Percentiles rank a stretch among this genome's conserved stretches.
Conservation (phyloP, 1,140 invertebrate genomes). For the Akabosia matsudoensis region DNA sequence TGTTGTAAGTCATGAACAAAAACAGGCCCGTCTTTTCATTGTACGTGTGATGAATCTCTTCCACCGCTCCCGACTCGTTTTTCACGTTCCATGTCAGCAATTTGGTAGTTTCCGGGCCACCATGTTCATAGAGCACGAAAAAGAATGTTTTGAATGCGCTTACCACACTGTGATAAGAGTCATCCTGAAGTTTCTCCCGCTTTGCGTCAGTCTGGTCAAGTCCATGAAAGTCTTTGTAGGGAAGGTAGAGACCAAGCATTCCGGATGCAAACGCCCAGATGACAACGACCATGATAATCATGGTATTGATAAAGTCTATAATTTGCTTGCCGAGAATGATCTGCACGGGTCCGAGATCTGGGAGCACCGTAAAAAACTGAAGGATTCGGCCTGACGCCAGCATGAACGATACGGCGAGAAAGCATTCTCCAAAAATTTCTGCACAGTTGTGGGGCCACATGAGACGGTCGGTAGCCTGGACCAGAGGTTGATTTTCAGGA, state of each 20-base stretch:
- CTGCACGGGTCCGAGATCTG: background rate
- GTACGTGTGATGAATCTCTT: conserved; percentile 12
- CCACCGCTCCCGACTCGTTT: background rate
- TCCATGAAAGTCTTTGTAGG: background rate
- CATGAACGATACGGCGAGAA: background rate
- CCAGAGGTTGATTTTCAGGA: background rate
- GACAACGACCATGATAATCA: background rate
- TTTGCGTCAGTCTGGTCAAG: background rate
- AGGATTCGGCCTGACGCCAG: background rate
- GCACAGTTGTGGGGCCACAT: background rate
- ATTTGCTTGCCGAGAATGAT: background rate
- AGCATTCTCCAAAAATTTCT: conserved; percentile 3
- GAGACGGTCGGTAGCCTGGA: background rate
- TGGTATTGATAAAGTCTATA: background rate
- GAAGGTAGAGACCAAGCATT: background rate
- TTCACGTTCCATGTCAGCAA: background rate
- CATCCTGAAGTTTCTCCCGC: background rate
- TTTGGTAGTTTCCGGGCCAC: background rate
- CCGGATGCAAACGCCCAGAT: background rate
- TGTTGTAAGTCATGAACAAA: background rate
- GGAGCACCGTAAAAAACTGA: background rate
- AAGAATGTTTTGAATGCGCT: background rate
- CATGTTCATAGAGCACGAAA: background rate
- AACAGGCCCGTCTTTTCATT: background rate
- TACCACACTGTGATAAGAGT: background rate